Evolutionary conservation across 2,888 invertebrate genomes (phyloP).

Genomic region (Anoplius nigerrimus): DNA sequence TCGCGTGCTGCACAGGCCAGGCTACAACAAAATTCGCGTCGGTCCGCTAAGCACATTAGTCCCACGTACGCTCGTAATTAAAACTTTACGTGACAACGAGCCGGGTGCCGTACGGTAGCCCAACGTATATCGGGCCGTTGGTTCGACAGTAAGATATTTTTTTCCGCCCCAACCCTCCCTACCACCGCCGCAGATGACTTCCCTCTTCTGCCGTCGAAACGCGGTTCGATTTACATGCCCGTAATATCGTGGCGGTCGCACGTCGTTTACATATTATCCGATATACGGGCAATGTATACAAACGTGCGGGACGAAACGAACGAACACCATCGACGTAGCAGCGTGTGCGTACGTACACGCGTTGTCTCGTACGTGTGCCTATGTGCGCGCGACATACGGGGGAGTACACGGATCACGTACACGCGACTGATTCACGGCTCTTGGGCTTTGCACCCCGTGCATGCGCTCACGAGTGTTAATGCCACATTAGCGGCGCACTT

Average conservation of each 20-base stretch:
- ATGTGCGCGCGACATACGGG: not conserved
- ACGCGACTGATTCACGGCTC: slow-evolving; percentile 46
- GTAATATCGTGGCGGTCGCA: not conserved
- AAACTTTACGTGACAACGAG: slow-evolving; percentile 55
- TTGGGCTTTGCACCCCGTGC: slow-evolving; percentile 43
- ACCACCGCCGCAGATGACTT: slow-evolving; percentile 4
- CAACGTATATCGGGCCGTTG: too few relatives aligned
- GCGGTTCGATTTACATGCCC: slow-evolving; percentile 33
- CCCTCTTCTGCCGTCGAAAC: slow-evolving; percentile 5
- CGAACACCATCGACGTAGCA: slow-evolving; percentile 11
- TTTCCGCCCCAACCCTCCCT: too few relatives aligned
- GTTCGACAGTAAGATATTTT: too few relatives aligned
- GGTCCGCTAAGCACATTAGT: slow-evolving; percentile 54
- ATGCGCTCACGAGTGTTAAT: slow-evolving; percentile 44
- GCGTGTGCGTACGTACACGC: not conserved
- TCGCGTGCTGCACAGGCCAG: slow-evolving; percentile 48
- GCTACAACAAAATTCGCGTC: slow-evolving; percentile 51
- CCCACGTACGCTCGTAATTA: slow-evolving; percentile 53
- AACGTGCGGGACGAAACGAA: not conserved
- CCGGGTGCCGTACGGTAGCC: slow-evolving; percentile 20
- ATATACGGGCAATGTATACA: not conserved
- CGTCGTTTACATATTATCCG: not conserved
- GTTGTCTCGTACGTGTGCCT: too few relatives aligned
- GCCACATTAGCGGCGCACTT: slow-evolving; percentile 52
- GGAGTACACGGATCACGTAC: slow-evolving; percentile 5